Evolutionary conservation across 1,140 invertebrate genomes (phyloP), one percentile per base, ranked within the genome.

Genomic region (Drosophila pseudoobscura): DNA sequence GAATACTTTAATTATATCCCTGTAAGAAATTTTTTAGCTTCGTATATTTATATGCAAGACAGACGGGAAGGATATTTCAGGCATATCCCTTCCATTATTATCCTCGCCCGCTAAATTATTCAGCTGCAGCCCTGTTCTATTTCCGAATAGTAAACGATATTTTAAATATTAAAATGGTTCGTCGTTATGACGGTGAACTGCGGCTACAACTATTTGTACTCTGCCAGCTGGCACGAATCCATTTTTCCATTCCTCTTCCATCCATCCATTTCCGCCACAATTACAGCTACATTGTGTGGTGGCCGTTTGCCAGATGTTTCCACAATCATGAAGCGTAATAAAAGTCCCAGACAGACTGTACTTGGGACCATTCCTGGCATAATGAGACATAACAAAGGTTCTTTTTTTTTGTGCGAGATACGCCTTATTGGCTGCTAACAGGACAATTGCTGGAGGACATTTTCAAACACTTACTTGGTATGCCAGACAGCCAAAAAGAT

Each of bases 111-210:
- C 3, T 13, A 22, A 20, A 53, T 22, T n/a, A 17, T 6, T 17
- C 2, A 53, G 22, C 17, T 41, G 5, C 6, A 4, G 17, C 4
- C 13, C 17, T 17, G 17, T 20, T 24, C 46, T 49, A 22, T 49
- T 11, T 52, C 15, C 31, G 7, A 15, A 9, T 35, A 13, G 4
- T 35, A 53, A 15, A 53, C 31, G 22, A 35, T 35, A 52, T 52
- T 39, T 52, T 52, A 52, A 52, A 52, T 53, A 53, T 53, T 53
- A 53, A 53, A 53, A 53, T 53, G 24, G 31, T 53, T 53, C 13
- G 9, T 41, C 39, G 31, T 41, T 13, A 39, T 20, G 35, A 6
- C 51, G 15, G 29, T 31, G 20, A 52, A 20, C 26, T 52, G 31
- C 31, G 5, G 13, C 47, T 35, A 22, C 29, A 49, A 45, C 26